Evolutionary conservation across 2,888 invertebrate genomes (phyloP), one percentile per base, ranked within the genome.

Genomic region (Drosophila rellima): DNA sequence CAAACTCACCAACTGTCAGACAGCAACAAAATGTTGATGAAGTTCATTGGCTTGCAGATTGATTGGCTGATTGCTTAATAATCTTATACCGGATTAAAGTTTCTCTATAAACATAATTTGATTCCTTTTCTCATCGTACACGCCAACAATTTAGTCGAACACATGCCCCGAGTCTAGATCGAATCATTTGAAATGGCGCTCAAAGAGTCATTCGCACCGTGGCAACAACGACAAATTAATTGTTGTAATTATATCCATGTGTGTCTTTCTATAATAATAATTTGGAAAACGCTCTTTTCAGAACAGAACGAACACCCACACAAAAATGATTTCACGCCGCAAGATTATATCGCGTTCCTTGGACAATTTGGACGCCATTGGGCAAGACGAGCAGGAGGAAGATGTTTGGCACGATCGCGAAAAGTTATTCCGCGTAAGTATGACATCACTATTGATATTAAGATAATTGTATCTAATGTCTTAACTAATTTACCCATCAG

Each of bases 371-470:
- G 95, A 95, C 91, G 94, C 95, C 92, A 96, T 97, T 88, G 95
- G 96, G 85, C 95, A 95, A 74, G 95, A 96, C 88, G 85, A 89
- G 57, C 96, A 96, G 88, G 97, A 97, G 82, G 91, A 91, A 74
- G 97, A 98, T 92, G 96, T 97, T 72, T 98, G 97, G 98, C 97
- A 97, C 91, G 96, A 97, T 92, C 96, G 97, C 92, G 97, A 98
- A 88, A 97, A 97, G 93, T 94, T 98, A 57, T 97, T 96, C 93
- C 97, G 96, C 95, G 97, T 97, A 93, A 93, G 94, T 82, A 60
- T 57, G 15, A 20, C 29, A 20, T 51, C n/a, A 50, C 17, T 35
- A 8, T 15, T n/a, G 33, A 2, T 40, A 6, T 18, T 11, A 8
- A 4, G 13, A 8, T n/a, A 7, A 4, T 10, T 2, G 17, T n/a